Base-by-base conservation (phyloP, 2,113 vertebrate genomes). In the Ctenomys sociabilis region DNA sequence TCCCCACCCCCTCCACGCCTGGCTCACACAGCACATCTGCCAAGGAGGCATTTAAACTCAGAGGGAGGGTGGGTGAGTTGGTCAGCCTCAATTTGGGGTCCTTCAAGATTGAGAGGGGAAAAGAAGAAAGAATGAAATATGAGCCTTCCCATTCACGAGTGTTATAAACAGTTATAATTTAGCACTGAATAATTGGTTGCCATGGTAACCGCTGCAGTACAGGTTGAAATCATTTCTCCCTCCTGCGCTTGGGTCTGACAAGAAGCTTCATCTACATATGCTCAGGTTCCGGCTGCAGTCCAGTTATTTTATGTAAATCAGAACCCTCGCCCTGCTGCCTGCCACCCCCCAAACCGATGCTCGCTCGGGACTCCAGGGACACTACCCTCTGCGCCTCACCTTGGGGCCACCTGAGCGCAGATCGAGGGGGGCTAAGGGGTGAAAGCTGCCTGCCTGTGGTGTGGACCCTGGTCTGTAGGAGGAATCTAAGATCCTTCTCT, bases 111-210 rank as follows among this genome's bases (percentile, higher is more conserved):
- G 90, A 7, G 96, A 96, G 93, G 86, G 88, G 43, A 80, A 94
- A 70, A 95, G 95, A 70, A 35, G 75, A 63, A 85, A 95, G 97
- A 96, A 93, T 89, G 96, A 96, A 96, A 96, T 88, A 54, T 40
- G 82, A 97, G 98, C 97, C 96, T 94, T 77, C 95, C 97, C 97
- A 95, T 72, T 97, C 95, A 88, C 92, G 81, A 35, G 96, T 94
- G 97, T 94, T 98, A 97, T 96, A 97, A 98, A 98, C 98, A 98
- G 98, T 97, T 95, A 98, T 98, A 98, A 98, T 98, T 98, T 98
- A 98, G 98, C 98, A 97, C 77, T 86, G 98, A 98, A 98, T 98
- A 98, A 98, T 97, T 97, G 98, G 98, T 99, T 98, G 98, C 98
- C 94, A 98, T 98, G 98, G 98, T 61, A 98, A 99, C 98, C 70